These are phyloP conservation scores for Xestia ashworthii DNA, from an alignment of 2,888 invertebrate genomes.

Conservation along the genomic window DNA sequence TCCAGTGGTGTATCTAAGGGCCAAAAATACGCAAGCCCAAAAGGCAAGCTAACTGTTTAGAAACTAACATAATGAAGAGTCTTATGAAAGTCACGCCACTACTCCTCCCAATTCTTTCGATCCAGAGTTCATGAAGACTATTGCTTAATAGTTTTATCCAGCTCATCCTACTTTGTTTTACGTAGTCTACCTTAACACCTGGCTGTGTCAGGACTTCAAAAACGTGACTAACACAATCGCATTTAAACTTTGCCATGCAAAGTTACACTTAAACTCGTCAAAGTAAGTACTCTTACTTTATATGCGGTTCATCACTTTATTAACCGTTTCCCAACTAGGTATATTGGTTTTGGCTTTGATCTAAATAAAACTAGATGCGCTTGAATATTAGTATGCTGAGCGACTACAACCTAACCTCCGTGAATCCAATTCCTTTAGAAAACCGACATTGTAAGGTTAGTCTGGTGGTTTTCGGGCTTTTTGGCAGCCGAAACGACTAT, in stretches of 20 bases:
- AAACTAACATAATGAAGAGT: no score
- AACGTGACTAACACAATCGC: constrained; percentile 10
- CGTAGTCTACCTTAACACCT: not conserved
- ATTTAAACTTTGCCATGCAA: constrained; percentile 7
- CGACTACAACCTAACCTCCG: constrained; percentile 17
- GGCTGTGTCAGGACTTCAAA: not conserved
- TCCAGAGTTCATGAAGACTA: not conserved
- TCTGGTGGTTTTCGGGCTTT: not conserved
- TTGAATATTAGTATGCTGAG: constrained; percentile 34
- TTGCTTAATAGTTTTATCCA: no score
- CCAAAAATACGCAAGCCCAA: no score
- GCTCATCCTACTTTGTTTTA: not conserved
- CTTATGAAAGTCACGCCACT: no score
- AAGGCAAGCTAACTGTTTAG: no score
- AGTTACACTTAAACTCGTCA: constrained; percentile 9
- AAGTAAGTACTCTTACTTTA: constrained; percentile 21
- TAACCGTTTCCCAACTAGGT: constrained; percentile 45
- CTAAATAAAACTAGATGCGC: constrained; percentile 26
- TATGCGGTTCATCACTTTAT: constrained; percentile 51
- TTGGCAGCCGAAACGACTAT: not conserved
- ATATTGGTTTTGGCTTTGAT: constrained; percentile 40
- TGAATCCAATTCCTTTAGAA: constrained; percentile 20
- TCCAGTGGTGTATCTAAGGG: no score
- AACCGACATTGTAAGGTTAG: constrained; percentile 12
- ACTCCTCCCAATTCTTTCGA: not conserved